Evolutionary conservation across 2,797 vertebrate species (phyloP).

Genomic region (Okamejei kenojei): DNA sequence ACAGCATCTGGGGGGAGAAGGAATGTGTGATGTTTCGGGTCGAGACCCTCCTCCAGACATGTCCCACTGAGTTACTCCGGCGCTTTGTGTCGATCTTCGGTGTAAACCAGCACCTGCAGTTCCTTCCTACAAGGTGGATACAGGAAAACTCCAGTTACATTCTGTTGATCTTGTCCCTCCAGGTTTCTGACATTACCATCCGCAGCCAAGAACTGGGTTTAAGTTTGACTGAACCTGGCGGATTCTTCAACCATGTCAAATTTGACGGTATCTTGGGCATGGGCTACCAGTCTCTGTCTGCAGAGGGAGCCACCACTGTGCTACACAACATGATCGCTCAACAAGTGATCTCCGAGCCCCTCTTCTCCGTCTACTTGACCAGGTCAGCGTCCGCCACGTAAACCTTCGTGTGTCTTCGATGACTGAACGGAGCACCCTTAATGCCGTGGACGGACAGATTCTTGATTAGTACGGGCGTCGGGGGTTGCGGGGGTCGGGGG

Average conservation of each 20-base stretch:
- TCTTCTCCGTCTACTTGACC: conserved; percentile 59
- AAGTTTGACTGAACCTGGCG: not conserved
- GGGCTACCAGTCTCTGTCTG: conserved; percentile 50
- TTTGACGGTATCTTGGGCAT: conserved; percentile 55
- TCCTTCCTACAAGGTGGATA: no score
- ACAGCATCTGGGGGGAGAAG: no score
- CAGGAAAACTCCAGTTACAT: not conserved
- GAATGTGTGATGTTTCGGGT: no score
- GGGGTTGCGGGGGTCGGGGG: no score
- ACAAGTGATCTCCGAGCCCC: conserved; percentile 46
- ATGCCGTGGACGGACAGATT: no score
- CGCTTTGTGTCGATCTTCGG: no score
- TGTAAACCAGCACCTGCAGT: no score
- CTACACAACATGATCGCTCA: conserved; percentile 54
- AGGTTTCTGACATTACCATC: not conserved
- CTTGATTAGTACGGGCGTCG: no score
- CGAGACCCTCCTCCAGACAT: no score
- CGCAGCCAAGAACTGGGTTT: not conserved
- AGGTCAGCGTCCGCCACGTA: conserved; percentile 41
- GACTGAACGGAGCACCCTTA: no score
- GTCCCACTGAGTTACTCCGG: no score
- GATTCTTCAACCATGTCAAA: not conserved
- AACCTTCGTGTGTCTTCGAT: not conserved
- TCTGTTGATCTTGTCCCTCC: not conserved
- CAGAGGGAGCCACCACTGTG: conserved; percentile 51